A percentile compares a stretch with the other conserved stretches of the same genome.
Conservation (phyloP, 92 coral and sea anemone species). For the Palythoa heliodiscus region DNA sequence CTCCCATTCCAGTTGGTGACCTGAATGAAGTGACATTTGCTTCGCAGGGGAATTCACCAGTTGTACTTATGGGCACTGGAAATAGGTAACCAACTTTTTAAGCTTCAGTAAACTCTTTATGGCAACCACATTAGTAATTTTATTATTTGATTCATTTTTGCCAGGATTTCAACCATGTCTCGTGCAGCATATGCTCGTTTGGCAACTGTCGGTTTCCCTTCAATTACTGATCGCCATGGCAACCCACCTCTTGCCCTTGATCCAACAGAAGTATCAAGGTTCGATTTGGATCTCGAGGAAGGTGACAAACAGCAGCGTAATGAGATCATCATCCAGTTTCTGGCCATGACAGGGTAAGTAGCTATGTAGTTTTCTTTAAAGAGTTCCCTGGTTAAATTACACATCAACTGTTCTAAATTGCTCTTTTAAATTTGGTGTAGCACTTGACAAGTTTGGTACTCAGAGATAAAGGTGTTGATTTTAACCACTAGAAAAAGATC, state of each 20-base stretch:
- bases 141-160: background rate
- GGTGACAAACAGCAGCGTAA: slow-evolving; percentile 82
- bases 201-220: slow-evolving; percentile 87
- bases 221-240: slow-evolving; percentile 95
- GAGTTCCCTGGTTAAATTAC: no score
- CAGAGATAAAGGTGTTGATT: no score
- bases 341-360: slow-evolving; percentile 88
- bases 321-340: slow-evolving; percentile 91
- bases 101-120: background rate
- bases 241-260: slow-evolving; percentile 88
- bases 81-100: slow-evolving; percentile 22
- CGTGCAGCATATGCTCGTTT: slow-evolving; percentile 96
- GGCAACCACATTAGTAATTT: background rate
- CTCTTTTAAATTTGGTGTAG: no score
- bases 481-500: background rate
- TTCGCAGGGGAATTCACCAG: slow-evolving; percentile 56
- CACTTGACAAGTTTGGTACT: no score
- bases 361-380: background rate
- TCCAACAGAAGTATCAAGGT: slow-evolving; percentile 72
- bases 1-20: slow-evolving; percentile 24
- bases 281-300: slow-evolving; percentile 77
- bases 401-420: no score
- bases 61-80: slow-evolving; percentile 67
- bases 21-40: slow-evolving; percentile 31
- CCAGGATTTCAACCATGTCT: slow-evolving; percentile 76